Evolutionary conservation across 2,113 vertebrate species (phyloP).

Genomic region (Nyctibius bracteatus): DNA sequence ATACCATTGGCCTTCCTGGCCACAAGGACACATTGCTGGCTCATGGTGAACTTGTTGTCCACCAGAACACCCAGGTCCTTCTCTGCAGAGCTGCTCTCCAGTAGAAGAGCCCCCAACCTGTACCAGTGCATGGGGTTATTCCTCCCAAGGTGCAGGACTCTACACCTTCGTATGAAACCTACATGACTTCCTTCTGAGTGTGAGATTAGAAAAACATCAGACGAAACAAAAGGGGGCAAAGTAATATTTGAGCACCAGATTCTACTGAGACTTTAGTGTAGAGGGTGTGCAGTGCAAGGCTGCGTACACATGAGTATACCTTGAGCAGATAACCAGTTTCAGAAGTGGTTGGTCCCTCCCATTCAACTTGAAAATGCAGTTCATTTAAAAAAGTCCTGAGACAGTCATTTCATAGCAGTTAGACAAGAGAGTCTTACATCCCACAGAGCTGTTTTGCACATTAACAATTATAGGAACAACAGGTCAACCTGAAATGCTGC

Average conservation of each 20-base stretch:
- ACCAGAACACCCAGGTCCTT: too few species aligned
- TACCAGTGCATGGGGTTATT: too few species aligned
- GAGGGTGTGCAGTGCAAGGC: rapidly evolving
- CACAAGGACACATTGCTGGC: too few species aligned
- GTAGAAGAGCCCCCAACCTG: too few species aligned
- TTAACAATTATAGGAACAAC: background rate
- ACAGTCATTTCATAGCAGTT: background rate
- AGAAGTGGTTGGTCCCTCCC: background rate
- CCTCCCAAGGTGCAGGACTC: too few species aligned
- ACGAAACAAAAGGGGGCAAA: background rate
- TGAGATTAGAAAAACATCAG: background rate
- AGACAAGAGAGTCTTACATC: background rate
- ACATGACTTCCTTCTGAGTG: background rate
- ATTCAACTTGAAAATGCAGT: background rate
- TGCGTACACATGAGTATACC: background rate
- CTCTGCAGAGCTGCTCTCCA: too few species aligned
- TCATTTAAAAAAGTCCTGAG: background rate
- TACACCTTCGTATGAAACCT: background rate
- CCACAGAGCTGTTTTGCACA: background rate
- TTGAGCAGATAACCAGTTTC: background rate
- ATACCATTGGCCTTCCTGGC: too few species aligned
- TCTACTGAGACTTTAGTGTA: background rate
- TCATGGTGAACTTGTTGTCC: too few species aligned
- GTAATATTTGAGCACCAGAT: background rate
- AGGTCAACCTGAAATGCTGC: background rate